A percentile compares a stretch with the other conserved stretches of the same genome.
Conservation (phyloP, 1,140 invertebrate genomes). For the Eumaeus atala region DNA sequence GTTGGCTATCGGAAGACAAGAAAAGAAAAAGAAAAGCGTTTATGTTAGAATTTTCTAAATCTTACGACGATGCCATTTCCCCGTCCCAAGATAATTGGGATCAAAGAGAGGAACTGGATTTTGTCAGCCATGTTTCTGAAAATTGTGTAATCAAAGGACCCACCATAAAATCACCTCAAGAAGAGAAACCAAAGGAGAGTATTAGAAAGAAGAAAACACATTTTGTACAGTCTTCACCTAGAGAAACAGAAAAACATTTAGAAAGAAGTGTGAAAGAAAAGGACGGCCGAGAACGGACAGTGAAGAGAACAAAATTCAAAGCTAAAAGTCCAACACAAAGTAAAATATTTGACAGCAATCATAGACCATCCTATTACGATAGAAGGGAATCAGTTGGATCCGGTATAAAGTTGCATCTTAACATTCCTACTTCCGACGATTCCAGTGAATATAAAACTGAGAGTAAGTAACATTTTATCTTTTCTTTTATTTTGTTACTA, state of each 20-base stretch:
- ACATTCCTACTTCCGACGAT: conserved; percentile 80
- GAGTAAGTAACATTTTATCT: conserved; percentile 33
- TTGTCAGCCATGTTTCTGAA: conserved; percentile 42
- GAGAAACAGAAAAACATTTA: conserved; percentile 56
- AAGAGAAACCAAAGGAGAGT: conserved; percentile 47
- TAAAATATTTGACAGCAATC: conserved; percentile 49
- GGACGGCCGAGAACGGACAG: conserved; percentile 68
- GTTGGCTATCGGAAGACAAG: conserved; percentile 80
- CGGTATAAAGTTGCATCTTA: conserved; percentile 68
- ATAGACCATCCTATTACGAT: conserved; percentile 52
- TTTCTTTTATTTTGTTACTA: no score
- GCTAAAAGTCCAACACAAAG: conserved; percentile 76
- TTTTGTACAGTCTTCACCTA: conserved; percentile 69
- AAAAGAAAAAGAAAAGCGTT: conserved; percentile 79
- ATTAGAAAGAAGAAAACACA: conserved; percentile 65
- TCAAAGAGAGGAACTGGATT: conserved; percentile 51
- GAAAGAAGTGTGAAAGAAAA: conserved; percentile 69
- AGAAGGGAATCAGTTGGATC: conserved; percentile 56
- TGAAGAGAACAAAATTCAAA: conserved; percentile 73
- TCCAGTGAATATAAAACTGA: conserved; percentile 76
- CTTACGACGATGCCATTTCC: conserved; percentile 68
- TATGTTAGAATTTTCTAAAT: conserved; percentile 79
- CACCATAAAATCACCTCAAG: conserved; percentile 45
- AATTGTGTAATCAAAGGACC: conserved; percentile 41
- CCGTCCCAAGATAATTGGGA: conserved; percentile 67